phyloP scores from a whole-genome alignment of 2,113 vertebrate genomes.

The Chitala chitala region DNA sequence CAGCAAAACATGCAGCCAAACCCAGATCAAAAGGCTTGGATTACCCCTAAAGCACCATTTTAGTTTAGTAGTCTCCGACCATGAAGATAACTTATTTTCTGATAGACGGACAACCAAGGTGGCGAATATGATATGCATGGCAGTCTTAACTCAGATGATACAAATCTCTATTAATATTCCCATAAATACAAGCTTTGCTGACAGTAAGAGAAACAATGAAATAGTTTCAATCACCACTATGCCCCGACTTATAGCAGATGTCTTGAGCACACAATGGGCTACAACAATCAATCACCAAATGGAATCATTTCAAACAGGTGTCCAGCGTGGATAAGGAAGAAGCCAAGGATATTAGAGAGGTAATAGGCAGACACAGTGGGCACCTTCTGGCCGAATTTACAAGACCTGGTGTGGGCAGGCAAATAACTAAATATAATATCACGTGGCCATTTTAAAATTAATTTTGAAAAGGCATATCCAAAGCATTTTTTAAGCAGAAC shows the following conservation, averaged over 20 bases:
- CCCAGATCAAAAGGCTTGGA: too few species aligned
- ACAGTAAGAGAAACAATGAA: neutral
- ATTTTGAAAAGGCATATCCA: neutral
- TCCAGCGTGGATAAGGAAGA: neutral
- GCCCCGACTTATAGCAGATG: too few species aligned
- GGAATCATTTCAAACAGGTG: slow-evolving; percentile 1
- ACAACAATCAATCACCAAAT: neutral
- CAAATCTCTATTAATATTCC: too few species aligned
- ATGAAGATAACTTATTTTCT: too few species aligned
- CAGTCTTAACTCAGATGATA: too few species aligned
- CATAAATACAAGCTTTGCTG: neutral
- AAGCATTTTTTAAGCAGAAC: neutral
- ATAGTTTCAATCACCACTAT: neutral
- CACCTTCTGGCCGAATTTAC: neutral
- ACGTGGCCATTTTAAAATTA: neutral
- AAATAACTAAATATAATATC: too few species aligned
- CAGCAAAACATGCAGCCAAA: too few species aligned
- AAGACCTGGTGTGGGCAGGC: too few species aligned
- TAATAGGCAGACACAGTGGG: neutral
- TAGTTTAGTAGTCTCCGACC: too few species aligned
- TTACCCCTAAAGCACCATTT: too few species aligned
- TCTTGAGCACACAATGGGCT: neutral
- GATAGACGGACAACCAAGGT: too few species aligned
- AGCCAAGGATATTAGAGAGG: neutral
- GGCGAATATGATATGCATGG: too few species aligned